Evolutionary conservation across 2,888 invertebrate species (phyloP), one percentile per base, ranked within the genome.

Genomic region (Thecocarcelia acutangulata): DNA sequence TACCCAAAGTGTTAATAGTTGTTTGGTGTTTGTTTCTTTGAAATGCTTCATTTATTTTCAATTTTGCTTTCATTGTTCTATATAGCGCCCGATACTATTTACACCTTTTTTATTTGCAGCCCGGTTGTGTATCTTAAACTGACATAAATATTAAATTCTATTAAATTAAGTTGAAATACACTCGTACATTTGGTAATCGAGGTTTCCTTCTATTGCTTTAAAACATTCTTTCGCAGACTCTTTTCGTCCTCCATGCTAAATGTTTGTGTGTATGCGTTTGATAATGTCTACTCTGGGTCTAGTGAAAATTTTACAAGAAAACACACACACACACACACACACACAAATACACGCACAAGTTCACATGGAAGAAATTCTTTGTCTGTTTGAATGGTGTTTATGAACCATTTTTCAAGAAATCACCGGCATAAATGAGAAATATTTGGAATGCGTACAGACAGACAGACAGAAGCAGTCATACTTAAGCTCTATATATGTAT

Each of bases 271-370:
- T 61, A 8, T 33, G 80, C 74, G 44, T 72, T 75, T 80, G 64
- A 54, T 54, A 75, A 59, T 78, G 82, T 82, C 82, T 82, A 66
- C 78, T 61, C 21, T 48, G 46, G 59, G 74, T 80, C 73, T 77
- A 80, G 50, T 28, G 70, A 28, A 64, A 85, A 85, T 85, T 87
- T 8, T 85, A 52, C 56, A 75, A n/a, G 13, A 13, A 69, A 64
- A 68, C 75, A 79, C 28, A 28, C 28, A 28, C 28, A 28, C 28
- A 28, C 33, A 68, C 76, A 64, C 83, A 68, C 68, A 83, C 80
- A 70, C 68, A 68, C 75, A 79, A 5, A 33, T 8, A 33, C 33
- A 33, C 68, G 66, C 75, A 80, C 37, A 68, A 78, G 66, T 81
- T 70, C 69, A 83, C 80, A 70, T n/a, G n/a, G n/a, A n/a, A 74